Base-by-base conservation (phyloP, 2,888 invertebrate species). In the Altica lythri region DNA sequence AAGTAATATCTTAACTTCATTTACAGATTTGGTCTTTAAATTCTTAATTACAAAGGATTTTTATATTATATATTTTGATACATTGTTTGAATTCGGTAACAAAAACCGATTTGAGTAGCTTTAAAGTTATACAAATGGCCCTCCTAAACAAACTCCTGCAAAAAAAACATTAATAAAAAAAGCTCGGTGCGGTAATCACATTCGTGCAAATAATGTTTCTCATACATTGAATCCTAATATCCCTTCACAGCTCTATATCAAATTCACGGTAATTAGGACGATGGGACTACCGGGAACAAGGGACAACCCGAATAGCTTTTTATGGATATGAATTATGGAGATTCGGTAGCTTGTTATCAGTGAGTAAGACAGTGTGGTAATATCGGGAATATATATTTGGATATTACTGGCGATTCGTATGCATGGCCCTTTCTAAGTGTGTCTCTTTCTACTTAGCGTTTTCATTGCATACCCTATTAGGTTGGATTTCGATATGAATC, bases 351-450 rank as follows among this genome's bases (percentile, higher is more conserved):
- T 64, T 59, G 65, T 65, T 68, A 70, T 69, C 69, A 64, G 66
- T 64, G 67, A 67, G 68, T 70, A 67, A 68, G 69, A 68, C 69
- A 69, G 63, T 67, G 67, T 61, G 68, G 70, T 66, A 50, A 44
- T 65, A 69, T 69, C 68, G 68, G 61, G 67, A 68, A 67, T 69
- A 72, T 71, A 72, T 72, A 72, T 70, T 66, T 61, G 53, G 67
- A 59, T 64, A 71, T 71, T 72, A 71, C 55, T 57, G 64, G 63
- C 69, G 65, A 71, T 72, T 72, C 71, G 71, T 71, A 72, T 72
- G 70, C 70, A 71, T 68, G 67, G 64, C 62, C 67, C 59, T 62
- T 59, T 57, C 54, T 58, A 62, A 54, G 51, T 60, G 57, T 46
- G 53, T 59, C 57, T 57, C 57, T 56, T 56, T 63, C 52, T 47